Evolutionary conservation across 2,888 invertebrate species (phyloP).

Genomic region (Agrochola circellaris): DNA sequence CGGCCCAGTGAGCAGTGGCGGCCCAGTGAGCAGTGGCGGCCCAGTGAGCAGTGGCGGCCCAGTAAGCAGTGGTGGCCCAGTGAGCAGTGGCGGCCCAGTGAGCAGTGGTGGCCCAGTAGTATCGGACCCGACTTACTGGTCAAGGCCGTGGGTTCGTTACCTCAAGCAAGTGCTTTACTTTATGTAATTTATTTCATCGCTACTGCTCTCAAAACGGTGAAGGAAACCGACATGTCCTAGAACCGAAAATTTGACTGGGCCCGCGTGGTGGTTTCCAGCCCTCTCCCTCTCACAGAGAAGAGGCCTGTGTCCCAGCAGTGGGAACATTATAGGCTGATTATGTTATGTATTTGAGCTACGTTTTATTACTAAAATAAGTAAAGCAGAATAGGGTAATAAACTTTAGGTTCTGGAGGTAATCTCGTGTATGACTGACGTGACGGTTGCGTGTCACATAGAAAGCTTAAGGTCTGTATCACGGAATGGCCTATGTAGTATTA

Average conservation of each 20-base stretch:
- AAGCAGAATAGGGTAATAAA: constrained; percentile 1
- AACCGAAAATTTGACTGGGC: not conserved
- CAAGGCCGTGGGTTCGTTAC: no score
- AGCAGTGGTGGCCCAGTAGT: no score
- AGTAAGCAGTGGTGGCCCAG: no score
- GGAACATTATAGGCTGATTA: not conserved
- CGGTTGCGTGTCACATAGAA: constrained; percentile 16
- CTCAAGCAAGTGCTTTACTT: no score
- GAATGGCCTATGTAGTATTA: not conserved
- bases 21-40: no score
- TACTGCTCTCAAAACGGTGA: not conserved
- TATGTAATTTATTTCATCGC: not conserved
- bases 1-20: no score
- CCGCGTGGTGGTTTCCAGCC: not conserved
- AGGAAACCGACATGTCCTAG: not conserved
- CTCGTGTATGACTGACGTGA: constrained; percentile 17
- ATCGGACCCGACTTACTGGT: no score
- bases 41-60: no score
- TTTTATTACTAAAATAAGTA: not conserved
- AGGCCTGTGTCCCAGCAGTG: no score
- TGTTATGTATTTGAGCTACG: not conserved
- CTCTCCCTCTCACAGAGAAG: not conserved
- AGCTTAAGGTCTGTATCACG: not conserved
- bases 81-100: no score
- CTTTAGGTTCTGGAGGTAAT: constrained; percentile 1